Percentiles rank a stretch among this genome's conserved stretches.
phyloP scores from a whole-genome alignment of 92 coral and sea anemone genomes.

The Anthopleura xanthogrammica region DNA sequence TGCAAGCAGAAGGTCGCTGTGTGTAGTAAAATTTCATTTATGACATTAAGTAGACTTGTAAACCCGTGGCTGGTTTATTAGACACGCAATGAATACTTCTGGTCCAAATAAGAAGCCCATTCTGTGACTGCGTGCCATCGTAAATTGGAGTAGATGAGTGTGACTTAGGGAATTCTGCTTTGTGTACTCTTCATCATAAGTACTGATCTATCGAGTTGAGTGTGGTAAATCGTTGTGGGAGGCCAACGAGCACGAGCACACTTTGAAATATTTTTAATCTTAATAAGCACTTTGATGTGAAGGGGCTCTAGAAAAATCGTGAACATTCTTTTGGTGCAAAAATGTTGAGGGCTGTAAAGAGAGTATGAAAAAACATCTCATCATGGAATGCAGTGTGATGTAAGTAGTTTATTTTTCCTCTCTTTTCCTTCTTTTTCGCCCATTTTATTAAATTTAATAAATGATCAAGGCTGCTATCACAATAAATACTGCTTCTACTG shows the following conservation, averaged over 20 bases:
- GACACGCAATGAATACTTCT: not conserved
- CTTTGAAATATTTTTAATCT: not conserved
- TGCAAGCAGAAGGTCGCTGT: too few relatives aligned
- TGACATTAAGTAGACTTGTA: not conserved
- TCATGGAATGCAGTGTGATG: too few relatives aligned
- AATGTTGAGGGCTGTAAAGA: not conserved
- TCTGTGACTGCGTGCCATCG: not conserved
- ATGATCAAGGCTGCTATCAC: too few relatives aligned
- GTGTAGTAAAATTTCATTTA: not conserved
- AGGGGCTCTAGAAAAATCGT: not conserved
- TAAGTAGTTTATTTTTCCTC: too few relatives aligned
- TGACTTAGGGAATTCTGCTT: not conserved
- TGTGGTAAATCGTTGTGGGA: not conserved
- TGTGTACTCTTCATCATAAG: not conserved
- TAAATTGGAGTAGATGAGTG: not conserved
- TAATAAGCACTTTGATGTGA: not conserved
- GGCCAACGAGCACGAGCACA: not conserved
- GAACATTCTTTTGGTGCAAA: not conserved
- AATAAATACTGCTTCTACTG: too few relatives aligned
- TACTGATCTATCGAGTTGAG: not conserved
- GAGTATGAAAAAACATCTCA: not conserved
- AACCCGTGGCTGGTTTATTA: not conserved
- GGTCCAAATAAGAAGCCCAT: not conserved
- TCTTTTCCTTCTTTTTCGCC: too few relatives aligned
- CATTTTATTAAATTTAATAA: too few relatives aligned